Evolutionary conservation across 2,113 vertebrate genomes (phyloP).

Genomic region (Vulpes vulpes): DNA sequence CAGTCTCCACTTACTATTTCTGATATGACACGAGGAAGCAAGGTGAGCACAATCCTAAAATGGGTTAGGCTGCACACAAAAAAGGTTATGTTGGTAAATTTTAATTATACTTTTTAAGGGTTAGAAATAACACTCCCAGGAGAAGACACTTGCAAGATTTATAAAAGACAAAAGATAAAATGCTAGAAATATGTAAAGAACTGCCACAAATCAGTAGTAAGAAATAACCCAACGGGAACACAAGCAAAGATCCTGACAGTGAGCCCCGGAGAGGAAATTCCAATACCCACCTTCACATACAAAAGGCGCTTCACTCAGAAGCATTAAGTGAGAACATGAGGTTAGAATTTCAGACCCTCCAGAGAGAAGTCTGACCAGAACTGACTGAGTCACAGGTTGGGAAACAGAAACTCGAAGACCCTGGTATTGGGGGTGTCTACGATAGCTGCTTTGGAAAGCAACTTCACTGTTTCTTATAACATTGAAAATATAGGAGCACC

Average conservation of each 20-base stretch:
- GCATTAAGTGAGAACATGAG: background rate
- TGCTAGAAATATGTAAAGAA: background rate
- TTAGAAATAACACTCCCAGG: background rate
- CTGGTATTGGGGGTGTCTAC: background rate
- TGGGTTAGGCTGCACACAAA: background rate
- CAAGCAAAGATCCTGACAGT: too few relatives aligned
- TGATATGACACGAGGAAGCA: background rate
- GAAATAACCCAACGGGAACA: background rate
- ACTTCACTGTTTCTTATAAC: background rate
- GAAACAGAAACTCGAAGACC: background rate
- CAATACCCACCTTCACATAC: rapidly evolving
- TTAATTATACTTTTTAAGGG: background rate
- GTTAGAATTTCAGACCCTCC: background rate
- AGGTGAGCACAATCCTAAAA: background rate
- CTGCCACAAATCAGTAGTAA: background rate
- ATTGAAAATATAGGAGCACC: background rate
- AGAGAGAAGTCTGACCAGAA: too few relatives aligned
- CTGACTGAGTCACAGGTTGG: background rate
- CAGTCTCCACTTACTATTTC: background rate
- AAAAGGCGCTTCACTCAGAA: too few relatives aligned
- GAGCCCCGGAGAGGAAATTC: too few relatives aligned
- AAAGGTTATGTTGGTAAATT: background rate
- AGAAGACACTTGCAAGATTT: background rate
- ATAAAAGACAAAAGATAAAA: background rate
- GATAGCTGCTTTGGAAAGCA: background rate